Evolutionary conservation across 2,797 vertebrate species (phyloP).

Genomic region (Pseudomugil gertrudae): DNA sequence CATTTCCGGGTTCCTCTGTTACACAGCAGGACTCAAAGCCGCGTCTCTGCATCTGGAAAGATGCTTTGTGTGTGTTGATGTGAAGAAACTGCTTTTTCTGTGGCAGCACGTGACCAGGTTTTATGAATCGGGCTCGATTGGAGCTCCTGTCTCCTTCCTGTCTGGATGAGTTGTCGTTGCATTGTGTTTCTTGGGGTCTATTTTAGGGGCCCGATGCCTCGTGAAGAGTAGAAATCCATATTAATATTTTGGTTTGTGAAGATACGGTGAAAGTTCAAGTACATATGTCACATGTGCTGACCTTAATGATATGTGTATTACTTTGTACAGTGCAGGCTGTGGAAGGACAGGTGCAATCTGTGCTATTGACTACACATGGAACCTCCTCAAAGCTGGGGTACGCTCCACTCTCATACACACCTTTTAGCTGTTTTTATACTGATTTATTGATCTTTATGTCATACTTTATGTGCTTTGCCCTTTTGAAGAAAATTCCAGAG

Average conservation of each 20-base stretch:
- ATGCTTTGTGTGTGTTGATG: slow-evolving; percentile 50
- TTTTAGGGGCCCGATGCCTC: not conserved
- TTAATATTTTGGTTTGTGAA: slow-evolving; percentile 2
- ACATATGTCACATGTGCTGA: slow-evolving; percentile 1
- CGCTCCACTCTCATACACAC: slow-evolving; percentile 49
- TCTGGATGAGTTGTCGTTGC: slow-evolving; percentile 35
- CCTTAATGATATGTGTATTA: slow-evolving; percentile 43
- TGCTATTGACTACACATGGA: slow-evolving; percentile 99
- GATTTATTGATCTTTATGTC: slow-evolving; percentile 8
- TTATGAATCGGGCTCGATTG: slow-evolving; percentile 58
- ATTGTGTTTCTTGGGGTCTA: not conserved
- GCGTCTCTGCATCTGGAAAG: slow-evolving; percentile 42
- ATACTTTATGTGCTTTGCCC: not conserved
- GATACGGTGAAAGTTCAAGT: not conserved
- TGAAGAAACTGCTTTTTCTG: slow-evolving; percentile 31
- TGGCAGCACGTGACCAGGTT: slow-evolving; percentile 59
- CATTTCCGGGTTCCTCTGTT: slow-evolving; percentile 72
- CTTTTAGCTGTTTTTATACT: not conserved
- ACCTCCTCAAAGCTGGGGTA: slow-evolving; percentile 97
- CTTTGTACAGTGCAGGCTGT: slow-evolving; percentile 91
- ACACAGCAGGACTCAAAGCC: slow-evolving; percentile 67
- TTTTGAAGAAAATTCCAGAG: slow-evolving; percentile 94
- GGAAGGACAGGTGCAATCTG: slow-evolving; percentile 98
- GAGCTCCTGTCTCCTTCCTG: slow-evolving; percentile 66
- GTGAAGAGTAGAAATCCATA: slow-evolving; percentile 4